Base-by-base conservation (phyloP, 2,888 invertebrate genomes). In the Gymnosoma rotundatum region DNA sequence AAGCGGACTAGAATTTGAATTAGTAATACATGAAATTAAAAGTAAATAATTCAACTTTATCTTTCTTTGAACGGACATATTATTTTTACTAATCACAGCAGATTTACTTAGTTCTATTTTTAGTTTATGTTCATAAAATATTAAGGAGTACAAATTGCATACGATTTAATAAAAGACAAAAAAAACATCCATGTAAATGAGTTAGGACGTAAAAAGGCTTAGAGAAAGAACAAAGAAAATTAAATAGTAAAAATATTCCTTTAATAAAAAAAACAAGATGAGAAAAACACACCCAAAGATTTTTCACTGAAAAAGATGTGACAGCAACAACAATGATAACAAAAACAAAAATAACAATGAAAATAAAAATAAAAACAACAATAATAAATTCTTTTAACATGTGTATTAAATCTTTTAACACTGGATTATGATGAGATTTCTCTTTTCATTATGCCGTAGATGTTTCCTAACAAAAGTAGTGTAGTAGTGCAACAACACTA, bases 351-450 rank as follows among this genome's bases (percentile, higher is more conserved):
- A 36, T 32, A 72, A 72, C 12, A n/a, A 3, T 10, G n/a, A n/a
- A n/a, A n/a, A n/a, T 50, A 36, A 52, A 58, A 64, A 52, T 58
- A 74, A 10, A 20, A 69, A 32, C 52, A 61, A 54, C 36, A 78
- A 52, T 14, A 36, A 25, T 14, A 54, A 36, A 69, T 58, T 58
- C 48, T 42, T 64, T 52, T 58, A 78, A 74, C 84, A 84, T 84
- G 69, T 84, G 84, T 81, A 74, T 84, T 84, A 74, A 70, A 81
- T 84, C 81, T 81, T 78, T 84, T 81, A 84, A 84, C 81, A 84
- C 84, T 74, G 70, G 69, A 74, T 61, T 67, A 7, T 75, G 74
- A 56, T 9, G 48, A 70, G 80, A 74, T 81, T 75, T 81, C 67
- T 69, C 45, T 81, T 54, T 64, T 72, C 66, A 66, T 73, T 66